Conservation (phyloP, 2,113 vertebrate species). For the Hemicordylus capensis region DNA sequence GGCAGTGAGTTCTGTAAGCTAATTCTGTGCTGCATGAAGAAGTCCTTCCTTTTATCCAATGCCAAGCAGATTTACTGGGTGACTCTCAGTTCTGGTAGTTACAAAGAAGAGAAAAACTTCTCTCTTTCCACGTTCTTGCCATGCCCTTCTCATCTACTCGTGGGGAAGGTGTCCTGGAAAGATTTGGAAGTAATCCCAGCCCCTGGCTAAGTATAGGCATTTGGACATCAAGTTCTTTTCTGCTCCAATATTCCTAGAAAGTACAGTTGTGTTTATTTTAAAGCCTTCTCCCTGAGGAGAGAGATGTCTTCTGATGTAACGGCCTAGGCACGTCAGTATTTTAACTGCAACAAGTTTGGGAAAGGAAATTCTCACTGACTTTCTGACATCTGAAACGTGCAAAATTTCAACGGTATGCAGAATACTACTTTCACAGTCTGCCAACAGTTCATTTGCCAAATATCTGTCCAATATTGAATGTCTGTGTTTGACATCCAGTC, state of each 20-base stretch:
- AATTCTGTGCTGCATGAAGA: no score
- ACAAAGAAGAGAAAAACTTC: no score
- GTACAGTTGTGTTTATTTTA: background rate
- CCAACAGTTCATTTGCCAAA: no score
- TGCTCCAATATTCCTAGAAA: background rate
- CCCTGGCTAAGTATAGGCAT: no score
- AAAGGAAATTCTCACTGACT: background rate
- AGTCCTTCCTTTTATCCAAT: no score
- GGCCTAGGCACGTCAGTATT: background rate
- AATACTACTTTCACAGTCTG: background rate
- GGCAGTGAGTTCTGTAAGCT: no score
- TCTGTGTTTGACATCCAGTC: background rate
- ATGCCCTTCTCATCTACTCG: no score
- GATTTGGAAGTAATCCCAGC: background rate
- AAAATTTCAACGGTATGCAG: background rate
- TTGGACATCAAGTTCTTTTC: background rate
- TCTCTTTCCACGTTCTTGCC: no score
- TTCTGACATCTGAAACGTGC: background rate
- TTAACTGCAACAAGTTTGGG: background rate
- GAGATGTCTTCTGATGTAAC: background rate
- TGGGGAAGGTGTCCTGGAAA: no score
- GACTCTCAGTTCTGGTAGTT: no score
- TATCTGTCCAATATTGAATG: no score
- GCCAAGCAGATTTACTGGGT: no score
- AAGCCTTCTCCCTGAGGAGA: background rate